Evolutionary conservation across 1,140 invertebrate species (phyloP), one percentile per base, ranked within the genome.

Genomic region (Adoxophyes honmai): DNA sequence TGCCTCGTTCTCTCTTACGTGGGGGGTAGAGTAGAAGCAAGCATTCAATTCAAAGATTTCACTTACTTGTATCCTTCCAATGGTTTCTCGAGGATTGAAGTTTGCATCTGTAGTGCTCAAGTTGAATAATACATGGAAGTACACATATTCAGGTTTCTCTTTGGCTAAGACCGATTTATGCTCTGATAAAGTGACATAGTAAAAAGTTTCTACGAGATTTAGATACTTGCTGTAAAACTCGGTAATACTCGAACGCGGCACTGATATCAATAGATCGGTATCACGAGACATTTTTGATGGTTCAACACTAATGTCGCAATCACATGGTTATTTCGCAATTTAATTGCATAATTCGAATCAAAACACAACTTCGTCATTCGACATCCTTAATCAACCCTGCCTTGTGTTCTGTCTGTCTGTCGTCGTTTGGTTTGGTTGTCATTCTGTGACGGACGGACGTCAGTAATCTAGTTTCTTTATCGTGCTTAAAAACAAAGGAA

Each of bases 171-270:
- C 58, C 6, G 66, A 73, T 75, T 83, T 86, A 66, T 74, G 85
- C 69, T 88, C 81, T 54, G 79, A 75, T 57, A 88, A 70, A 57
- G 80, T 86, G 62, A 88, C 85, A 76, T 77, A 86, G 65, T 88
- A 88, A 84, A 88, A 88, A 69, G 81, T 84, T 81, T 88, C 86
- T 34, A 86, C 81, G 68, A 88, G 77, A 76, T 86, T 86, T 8
- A 79, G 70, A 68, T 88, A 88, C 64, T 86, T 88, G 55, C 62
- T 78, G 60, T 80, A 82, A 70, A 88, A 88, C 59, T 86, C 79
- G 15, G 66, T 70, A 57, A 86, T 67, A 77, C 79, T 81, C 56
- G 75, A 77, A 55, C 85, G 80, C 60, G 85, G 85, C 58, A 88
- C 78, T 56, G 75, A 75, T 82, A 88, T 86, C 56, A 72, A 68